Base-by-base conservation (phyloP, 1,140 invertebrate species). In the Zaprionus gabonicus region DNA sequence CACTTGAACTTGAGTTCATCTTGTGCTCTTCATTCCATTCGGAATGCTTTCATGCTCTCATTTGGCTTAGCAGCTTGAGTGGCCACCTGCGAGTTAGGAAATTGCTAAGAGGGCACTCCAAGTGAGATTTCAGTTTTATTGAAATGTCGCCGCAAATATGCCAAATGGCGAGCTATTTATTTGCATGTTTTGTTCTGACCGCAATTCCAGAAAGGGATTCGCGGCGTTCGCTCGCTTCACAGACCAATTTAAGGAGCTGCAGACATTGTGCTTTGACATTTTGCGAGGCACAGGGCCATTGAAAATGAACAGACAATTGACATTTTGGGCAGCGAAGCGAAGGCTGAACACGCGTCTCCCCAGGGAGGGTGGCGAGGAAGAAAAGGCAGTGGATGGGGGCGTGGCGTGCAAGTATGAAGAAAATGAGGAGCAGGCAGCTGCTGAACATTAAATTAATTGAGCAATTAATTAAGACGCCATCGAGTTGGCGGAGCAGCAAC, bases 401-500 rank as follows among this genome's bases (percentile, higher is more conserved):
- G 12, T 28, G 25, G 36, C 17, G 31, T 9, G 1, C 20, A 20
- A 20, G 9, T 34, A 34, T 34, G 31, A 34, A 46, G 28, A n/a
- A 12, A 25, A 27, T 17, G 41, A 25, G 36, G 51, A 41, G 31
- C 12, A 41, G 74, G 68, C 63, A 56, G 66, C 46, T 73, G 71
- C 68, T 90, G 85, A 80, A 82, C 85, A 88, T 90, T 88, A 88
- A 90, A 88, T 88, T 88, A 88, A 88, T 88, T 88, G 85, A 90
- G 85, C 85, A 90, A 90, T 90, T 90, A 90, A 90, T 90, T 90
- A 90, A 90, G 81, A 90, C 85, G 65, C 85, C 85, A 85, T 85
- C 88, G 81, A 74, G 78, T 31, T 68, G 80, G 36, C 63, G 63
- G 60, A 76, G 73, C 78, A 68, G 38, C 36, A 71, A 58, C 69